Conservation (phyloP, 1,140 invertebrate genomes). For the Andricus grossulariae region DNA sequence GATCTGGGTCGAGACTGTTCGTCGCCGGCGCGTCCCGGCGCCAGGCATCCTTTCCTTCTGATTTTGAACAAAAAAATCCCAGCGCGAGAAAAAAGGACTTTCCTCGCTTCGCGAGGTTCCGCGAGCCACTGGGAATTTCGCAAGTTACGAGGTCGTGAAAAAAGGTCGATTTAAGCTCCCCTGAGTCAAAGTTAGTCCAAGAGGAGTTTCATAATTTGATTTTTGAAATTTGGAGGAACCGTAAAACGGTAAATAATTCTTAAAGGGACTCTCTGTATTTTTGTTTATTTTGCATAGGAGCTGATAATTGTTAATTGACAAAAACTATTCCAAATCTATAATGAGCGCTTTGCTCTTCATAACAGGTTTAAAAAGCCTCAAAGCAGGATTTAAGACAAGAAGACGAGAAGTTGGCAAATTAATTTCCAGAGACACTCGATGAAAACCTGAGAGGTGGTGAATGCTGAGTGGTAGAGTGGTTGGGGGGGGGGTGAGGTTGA, state of each 20-base stretch:
- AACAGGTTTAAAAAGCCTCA: too few species aligned
- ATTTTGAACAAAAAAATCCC: slow-evolving; percentile 49
- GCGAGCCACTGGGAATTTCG: slow-evolving; percentile 26
- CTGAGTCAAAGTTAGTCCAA: not conserved
- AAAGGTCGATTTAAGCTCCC: not conserved
- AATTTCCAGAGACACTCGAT: slow-evolving; percentile 15
- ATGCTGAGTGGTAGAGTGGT: not conserved
- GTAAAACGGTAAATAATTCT: too few species aligned
- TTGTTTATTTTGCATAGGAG: too few species aligned
- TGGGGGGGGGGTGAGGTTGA: slow-evolving; percentile 36
- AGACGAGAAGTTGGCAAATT: not conserved
- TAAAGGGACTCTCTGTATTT: too few species aligned
- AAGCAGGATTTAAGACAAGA: not conserved
- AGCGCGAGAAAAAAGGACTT: not conserved
- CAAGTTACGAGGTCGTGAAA: slow-evolving; percentile 21
- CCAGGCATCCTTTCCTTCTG: slow-evolving; percentile 66
- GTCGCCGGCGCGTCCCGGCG: slow-evolving; percentile 71
- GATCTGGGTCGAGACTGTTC: slow-evolving; percentile 74
- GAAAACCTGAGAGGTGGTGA: slow-evolving; percentile 5
- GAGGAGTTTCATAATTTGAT: too few species aligned
- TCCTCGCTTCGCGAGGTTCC: slow-evolving; percentile 35
- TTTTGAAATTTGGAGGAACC: too few species aligned
- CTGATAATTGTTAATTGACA: too few species aligned
- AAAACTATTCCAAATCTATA: not conserved
- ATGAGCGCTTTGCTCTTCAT: not conserved